Conservation (phyloP, 2,797 vertebrate species). For the Erethizon dorsatum region DNA sequence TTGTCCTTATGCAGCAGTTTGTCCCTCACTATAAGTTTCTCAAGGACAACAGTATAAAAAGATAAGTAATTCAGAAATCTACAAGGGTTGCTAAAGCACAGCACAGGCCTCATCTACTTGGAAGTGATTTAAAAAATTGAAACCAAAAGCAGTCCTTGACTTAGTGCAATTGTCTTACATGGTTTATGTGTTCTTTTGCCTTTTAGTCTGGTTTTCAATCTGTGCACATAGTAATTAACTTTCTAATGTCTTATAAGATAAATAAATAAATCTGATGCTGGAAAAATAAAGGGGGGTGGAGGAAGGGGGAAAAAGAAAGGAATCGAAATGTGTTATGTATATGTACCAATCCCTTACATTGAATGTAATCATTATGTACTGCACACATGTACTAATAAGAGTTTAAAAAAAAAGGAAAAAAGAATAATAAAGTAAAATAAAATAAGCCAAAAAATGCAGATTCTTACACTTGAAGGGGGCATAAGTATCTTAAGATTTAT, state of each 20-base stretch:
- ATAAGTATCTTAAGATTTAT: background rate
- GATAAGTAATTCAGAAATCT: background rate
- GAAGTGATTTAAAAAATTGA: background rate
- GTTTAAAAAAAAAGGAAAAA: background rate
- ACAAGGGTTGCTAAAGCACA: background rate
- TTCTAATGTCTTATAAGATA: background rate
- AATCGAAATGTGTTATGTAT: background rate
- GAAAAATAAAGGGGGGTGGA: background rate
- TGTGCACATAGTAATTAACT: background rate
- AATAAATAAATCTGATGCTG: background rate
- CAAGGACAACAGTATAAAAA: background rate
- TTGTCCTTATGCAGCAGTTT: background rate
- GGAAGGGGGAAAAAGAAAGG: background rate
- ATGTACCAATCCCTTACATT: background rate
- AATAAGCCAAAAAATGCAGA: background rate
- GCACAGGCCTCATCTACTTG: background rate
- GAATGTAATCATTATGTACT: background rate
- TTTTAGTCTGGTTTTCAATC: background rate
- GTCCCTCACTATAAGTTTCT: background rate
- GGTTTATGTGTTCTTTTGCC: background rate
- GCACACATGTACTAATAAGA: background rate
- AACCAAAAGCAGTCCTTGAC: background rate
- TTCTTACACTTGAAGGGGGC: background rate
- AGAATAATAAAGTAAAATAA: background rate
- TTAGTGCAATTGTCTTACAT: background rate